These are phyloP conservation scores for Agriopis marginaria DNA, from an alignment of 2,888 invertebrate genomes.

Conservation along the genomic window DNA sequence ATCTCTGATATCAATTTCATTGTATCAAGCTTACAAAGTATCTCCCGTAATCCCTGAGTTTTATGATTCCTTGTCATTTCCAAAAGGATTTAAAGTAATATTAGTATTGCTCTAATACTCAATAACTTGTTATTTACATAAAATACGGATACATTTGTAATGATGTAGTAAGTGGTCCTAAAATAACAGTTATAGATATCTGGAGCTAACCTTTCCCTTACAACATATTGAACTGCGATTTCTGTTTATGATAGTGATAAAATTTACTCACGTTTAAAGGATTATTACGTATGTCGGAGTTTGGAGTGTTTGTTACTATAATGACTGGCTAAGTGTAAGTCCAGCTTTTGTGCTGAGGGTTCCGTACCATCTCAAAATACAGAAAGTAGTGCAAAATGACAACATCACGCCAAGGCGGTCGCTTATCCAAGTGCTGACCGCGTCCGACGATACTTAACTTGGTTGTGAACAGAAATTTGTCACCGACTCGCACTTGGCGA, in stretches of 20 bases:
- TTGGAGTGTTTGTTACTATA: too few species aligned
- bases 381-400: too few species aligned
- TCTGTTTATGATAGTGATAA: constrained; percentile 7
- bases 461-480: too few species aligned
- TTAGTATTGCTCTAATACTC: constrained; percentile 54
- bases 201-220: constrained; percentile 19
- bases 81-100: constrained; percentile 54
- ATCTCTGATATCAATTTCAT: constrained; percentile 33
- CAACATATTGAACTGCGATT: constrained; percentile 14
- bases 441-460: too few species aligned
- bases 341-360: too few species aligned
- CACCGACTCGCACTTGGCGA: too few species aligned
- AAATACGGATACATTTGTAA: constrained; percentile 45
- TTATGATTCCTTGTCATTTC: constrained; percentile 54
- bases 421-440: too few species aligned
- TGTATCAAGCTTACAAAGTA: constrained; percentile 33
- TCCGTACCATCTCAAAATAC: too few species aligned
- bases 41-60: constrained; percentile 45
- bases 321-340: too few species aligned
- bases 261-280: not conserved
- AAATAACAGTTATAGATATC: constrained; percentile 30
- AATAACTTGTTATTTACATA: constrained; percentile 53
- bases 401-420: too few species aligned
- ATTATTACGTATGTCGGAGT: not conserved
- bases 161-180: constrained; percentile 44